Evolutionary conservation across 2,797 vertebrate species (phyloP).

Genomic region (Rhinichthys osculus): DNA sequence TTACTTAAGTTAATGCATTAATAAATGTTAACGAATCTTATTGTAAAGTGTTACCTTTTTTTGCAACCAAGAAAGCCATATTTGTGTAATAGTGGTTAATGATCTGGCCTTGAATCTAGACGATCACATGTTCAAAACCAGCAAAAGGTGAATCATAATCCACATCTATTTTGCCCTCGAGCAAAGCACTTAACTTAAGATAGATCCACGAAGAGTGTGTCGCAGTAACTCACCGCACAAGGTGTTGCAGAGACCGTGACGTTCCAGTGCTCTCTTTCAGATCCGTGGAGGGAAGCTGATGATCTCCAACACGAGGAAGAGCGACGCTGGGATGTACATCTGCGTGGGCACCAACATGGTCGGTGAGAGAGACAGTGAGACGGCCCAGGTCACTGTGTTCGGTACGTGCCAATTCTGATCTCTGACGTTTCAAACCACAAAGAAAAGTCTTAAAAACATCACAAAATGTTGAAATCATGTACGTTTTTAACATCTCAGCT

Average conservation of each 20-base stretch:
- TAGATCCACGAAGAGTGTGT: neutral
- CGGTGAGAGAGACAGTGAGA: conserved; percentile 96
- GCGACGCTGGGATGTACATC: conserved; percentile 95
- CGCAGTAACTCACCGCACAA: neutral
- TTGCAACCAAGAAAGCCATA: neutral
- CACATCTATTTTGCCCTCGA: neutral
- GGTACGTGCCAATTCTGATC: conserved; percentile 76
- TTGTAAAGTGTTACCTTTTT: neutral
- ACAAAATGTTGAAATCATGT: neutral
- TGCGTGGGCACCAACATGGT: conserved; percentile 99
- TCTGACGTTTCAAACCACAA: neutral
- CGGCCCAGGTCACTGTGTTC: conserved; percentile 96
- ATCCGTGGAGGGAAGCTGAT: conserved; percentile 97
- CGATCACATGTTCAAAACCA: neutral
- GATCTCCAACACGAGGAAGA: conserved; percentile 96
- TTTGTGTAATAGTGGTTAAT: neutral
- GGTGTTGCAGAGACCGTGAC: neutral
- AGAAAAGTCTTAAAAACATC: neutral
- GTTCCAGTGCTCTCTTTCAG: conserved; percentile 68
- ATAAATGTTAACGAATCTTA: neutral
- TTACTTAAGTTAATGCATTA: neutral
- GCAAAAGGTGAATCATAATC: conserved; percentile 6
- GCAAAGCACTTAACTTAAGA: neutral
- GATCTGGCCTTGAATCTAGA: neutral
- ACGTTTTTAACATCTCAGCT: neutral